phyloP scores from a whole-genome alignment of 2,888 invertebrate genomes.

The Uropetala carovei region DNA sequence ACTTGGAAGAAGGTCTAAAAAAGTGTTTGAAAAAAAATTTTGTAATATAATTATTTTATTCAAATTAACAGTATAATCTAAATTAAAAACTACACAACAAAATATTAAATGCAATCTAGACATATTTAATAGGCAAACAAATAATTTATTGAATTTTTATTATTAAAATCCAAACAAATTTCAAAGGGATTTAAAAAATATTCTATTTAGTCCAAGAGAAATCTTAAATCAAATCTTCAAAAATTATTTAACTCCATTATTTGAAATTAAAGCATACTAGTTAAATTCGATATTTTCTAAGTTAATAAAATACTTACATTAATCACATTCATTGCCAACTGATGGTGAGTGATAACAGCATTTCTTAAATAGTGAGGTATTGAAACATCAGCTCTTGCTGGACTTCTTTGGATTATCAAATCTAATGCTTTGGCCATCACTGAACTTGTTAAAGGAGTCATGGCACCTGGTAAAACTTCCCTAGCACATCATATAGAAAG shows the following conservation, averaged over 20 bases:
- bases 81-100: not conserved
- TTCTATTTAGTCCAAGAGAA: too few relatives aligned
- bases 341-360: conserved; percentile 71
- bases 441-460: conserved; percentile 78
- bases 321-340: conserved; percentile 73
- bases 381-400: conserved; percentile 36
- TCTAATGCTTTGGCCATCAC: conserved; percentile 72
- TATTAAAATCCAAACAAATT: too few relatives aligned
- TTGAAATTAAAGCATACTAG: not conserved
- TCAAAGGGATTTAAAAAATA: too few relatives aligned
- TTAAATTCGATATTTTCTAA: not conserved
- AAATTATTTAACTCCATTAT: not conserved
- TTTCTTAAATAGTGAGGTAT: conserved; percentile 61
- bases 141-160: not conserved
- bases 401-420: conserved; percentile 70
- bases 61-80: not conserved
- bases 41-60: not conserved
- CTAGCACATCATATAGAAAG: conserved; percentile 70
- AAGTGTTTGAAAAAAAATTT: conserved; percentile 20
- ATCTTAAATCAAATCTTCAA: not conserved
- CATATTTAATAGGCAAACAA: not conserved
- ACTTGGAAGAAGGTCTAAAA: conserved; percentile 76
- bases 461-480: conserved; percentile 82
- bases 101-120: too few relatives aligned
- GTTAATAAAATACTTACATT: conserved; percentile 70